Evolutionary conservation across 2,888 invertebrate genomes (phyloP).

Genomic region (Meliscaeva auricollis): DNA sequence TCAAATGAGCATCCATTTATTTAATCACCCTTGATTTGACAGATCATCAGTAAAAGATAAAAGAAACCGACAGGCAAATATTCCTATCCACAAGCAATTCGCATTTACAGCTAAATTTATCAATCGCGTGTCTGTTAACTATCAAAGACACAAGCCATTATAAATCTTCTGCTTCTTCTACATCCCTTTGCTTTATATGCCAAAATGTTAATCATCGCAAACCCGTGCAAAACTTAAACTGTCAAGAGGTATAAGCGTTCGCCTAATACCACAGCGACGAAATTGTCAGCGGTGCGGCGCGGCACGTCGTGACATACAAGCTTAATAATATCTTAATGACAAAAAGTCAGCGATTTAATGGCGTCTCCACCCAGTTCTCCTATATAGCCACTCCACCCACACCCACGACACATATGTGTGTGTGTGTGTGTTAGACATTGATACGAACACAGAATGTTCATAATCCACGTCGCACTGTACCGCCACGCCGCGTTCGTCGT

Average conservation of each 20-base stretch:
- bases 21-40: conserved; percentile 64
- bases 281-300: not conserved
- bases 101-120: conserved; percentile 41
- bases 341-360: conserved; percentile 32
- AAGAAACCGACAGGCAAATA: conserved; percentile 34
- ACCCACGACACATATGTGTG: not conserved
- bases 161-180: conserved; percentile 19
- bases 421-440: conserved; percentile 45
- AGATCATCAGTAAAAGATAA: conserved; percentile 62
- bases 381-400: conserved; percentile 3
- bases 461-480: not conserved
- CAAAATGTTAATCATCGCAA: not conserved
- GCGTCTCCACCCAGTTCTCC: conserved; percentile 22
- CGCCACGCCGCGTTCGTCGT: no score
- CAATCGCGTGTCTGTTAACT: conserved; percentile 67
- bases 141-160: conserved; percentile 39
- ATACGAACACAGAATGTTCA: conserved; percentile 25
- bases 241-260: conserved; percentile 50
- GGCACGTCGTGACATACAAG: conserved; percentile 39
- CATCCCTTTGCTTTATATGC: not conserved
- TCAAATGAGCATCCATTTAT: conserved; percentile 52
- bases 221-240: not conserved
- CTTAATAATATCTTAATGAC: conserved; percentile 44
- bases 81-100: conserved; percentile 12
- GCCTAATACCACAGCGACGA: conserved; percentile 20